These are phyloP conservation scores for Crematogaster levior DNA, from an alignment of 2,888 invertebrate genomes.

Conservation along the genomic window DNA sequence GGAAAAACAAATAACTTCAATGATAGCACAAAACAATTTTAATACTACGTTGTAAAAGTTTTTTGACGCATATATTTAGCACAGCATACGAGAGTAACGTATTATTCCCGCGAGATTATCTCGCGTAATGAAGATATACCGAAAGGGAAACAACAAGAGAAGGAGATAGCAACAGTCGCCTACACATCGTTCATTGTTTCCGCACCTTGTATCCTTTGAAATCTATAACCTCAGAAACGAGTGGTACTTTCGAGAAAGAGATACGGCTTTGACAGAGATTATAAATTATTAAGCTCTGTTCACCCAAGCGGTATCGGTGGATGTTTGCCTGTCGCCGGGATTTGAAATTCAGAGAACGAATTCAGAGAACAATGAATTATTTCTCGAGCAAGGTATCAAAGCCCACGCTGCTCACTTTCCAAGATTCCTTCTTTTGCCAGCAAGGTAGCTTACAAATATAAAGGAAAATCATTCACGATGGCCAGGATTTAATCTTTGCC, in stretches of 20 bases:
- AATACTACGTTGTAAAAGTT: not conserved
- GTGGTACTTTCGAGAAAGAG: constrained; percentile 29
- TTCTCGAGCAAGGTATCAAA: constrained; percentile 66
- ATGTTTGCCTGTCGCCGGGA: constrained; percentile 45
- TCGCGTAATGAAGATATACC: constrained; percentile 34
- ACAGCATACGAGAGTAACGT: constrained; percentile 11
- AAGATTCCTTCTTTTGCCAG: constrained; percentile 6
- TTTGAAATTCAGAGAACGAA: constrained; percentile 74
- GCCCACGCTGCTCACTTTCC: constrained; percentile 46
- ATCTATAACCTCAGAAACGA: constrained; percentile 14
- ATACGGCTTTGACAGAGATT: constrained; percentile 35
- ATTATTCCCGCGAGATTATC: constrained; percentile 33
- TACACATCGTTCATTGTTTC: not conserved
- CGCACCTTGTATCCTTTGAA: constrained; percentile 8
- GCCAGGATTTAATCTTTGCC: constrained; percentile 41
- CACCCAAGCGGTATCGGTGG: constrained; percentile 51
- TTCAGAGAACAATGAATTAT: constrained; percentile 69
- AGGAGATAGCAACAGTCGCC: not conserved
- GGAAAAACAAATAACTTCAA: not conserved
- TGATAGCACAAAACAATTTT: constrained; percentile 22
- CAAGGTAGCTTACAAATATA: constrained; percentile 29
- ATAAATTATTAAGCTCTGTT: constrained; percentile 47
- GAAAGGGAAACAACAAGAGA: not conserved
- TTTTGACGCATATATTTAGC: constrained; percentile 24
- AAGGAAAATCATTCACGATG: constrained; percentile 25